Evolutionary conservation across 2,113 vertebrate species (phyloP), one percentile per base, ranked within the genome.

Genomic region (Oryzias woworae): DNA sequence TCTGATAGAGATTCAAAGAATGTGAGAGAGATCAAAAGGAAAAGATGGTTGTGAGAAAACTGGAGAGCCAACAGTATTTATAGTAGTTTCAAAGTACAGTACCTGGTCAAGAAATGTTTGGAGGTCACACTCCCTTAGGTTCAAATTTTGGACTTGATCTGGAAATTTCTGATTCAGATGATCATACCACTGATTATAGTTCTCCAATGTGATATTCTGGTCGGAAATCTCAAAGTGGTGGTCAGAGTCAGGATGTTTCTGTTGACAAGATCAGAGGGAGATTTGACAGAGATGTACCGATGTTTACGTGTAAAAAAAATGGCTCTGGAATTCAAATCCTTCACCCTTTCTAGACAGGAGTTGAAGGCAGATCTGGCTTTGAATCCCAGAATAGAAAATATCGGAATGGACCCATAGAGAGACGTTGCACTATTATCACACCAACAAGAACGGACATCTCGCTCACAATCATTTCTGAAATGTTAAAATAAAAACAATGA

Each of bases 381-480:
- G 81, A 98, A 98, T 0, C 97, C 97, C 89, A 99, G 74, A 73
- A 98, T 90, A 43, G 95, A 90, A 78, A 99, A 99, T 47, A 98
- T 79, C 1, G 94, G 84, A 13, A 98, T 91, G 75, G 96, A 93
- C 5, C 93, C 95, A 0, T 95, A 98, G 47, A 99, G 74, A 3
- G 97, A 99, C 0, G 96, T 98, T 44, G 91, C 24, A 8, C 96
- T 95, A 84, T 99, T 55, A 95, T 92, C 56, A 94, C 7, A 53
- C 95, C 94, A 2, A 99, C 92, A 4, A 82, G 43, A 77, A 98
- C 42, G 1, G 96, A n/a, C 92, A 4, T 98, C 96, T 67, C 91
- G 91, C 81, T 94, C 91, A 43, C 96, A 97, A 83, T 99, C 81
- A 69, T 98, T 98, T 84, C 97, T 99, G 75, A 60, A 18, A 3